Base-by-base conservation (phyloP, 2,113 vertebrate species). In the Salvelinus namaycush region DNA sequence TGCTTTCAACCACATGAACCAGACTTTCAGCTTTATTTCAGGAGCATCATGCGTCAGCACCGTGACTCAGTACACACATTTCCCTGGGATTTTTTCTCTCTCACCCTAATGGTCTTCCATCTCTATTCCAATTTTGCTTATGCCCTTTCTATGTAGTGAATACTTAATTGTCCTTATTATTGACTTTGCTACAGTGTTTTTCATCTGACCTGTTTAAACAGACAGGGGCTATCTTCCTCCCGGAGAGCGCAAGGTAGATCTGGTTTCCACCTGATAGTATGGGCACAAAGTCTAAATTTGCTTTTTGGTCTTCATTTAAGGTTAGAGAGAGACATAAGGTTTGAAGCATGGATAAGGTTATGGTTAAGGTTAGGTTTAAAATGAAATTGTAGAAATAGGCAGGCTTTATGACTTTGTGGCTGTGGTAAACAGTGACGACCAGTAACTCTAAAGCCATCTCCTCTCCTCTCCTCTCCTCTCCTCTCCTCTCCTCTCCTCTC, bases 141-240 rank as follows among this genome's bases (percentile, higher is more conserved):
- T 72, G 69, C 72, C 77, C 77, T 54, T 76, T 79, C 8, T 44
- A 44, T 44, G 39, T 44, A 44, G 39, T 87, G 78, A 86, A 81
- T 83, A 81, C 51, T 70, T 83, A 83, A 89, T 88, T 70, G 74
- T 76, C 59, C 73, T 66, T 78, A 74, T 79, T 82, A 82, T 70
- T 64, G 77, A 85, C 77, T 76, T 72, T 22, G 65, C 27, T 8
- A 78, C 68, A 59, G 59, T 39, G 48, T 81, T 74, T 84, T 67
- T 84, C 73, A 73, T 24, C 49, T 27, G 85, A 76, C 81, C 72
- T 86, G 84, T 85, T 78, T 80, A 89, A 79, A 89, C 34, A 79
- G 72, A 75, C 81, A 77, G 68, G 79, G 72, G 76, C 68, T 81
- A 74, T 70, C 34, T 9, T 44, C 60, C 80, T 66, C 3, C 57